A percentile compares a stretch with the other conserved stretches of the same genome.
These are phyloP conservation scores for Phoebastria nigripes DNA, from an alignment of 2,797 vertebrate species.

Conservation along the genomic window DNA sequence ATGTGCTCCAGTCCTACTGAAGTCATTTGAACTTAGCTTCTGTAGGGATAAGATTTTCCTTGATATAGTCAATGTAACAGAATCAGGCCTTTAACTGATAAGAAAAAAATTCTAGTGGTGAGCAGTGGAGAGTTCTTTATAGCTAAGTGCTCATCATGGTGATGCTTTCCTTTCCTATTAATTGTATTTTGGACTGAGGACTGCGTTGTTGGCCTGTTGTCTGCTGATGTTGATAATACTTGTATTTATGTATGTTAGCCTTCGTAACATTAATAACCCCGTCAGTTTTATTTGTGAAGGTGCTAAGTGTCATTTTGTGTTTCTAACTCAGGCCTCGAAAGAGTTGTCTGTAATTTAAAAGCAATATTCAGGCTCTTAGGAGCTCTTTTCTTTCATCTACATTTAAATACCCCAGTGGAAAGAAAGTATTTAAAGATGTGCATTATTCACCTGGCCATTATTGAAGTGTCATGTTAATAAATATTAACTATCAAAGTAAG, in stretches of 20 bases:
- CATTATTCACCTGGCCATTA: slow-evolving; percentile 9
- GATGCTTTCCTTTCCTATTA: background rate
- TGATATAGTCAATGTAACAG: background rate
- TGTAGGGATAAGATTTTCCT: background rate
- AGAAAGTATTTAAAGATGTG: background rate
- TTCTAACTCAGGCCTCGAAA: background rate
- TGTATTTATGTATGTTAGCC: background rate
- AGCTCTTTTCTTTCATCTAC: background rate
- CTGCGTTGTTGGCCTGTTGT: background rate
- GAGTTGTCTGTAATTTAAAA: slow-evolving; percentile 5
- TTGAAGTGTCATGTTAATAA: background rate
- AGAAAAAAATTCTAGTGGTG: background rate
- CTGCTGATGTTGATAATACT: background rate
- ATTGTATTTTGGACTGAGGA: background rate
- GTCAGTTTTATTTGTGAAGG: background rate
- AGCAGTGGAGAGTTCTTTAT: background rate
- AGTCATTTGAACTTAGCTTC: background rate
- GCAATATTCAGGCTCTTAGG: background rate
- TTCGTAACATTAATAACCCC: background rate
- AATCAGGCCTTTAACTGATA: background rate
- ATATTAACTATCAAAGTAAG: background rate
- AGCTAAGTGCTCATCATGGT: background rate
- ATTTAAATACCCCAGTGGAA: background rate
- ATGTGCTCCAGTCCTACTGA: background rate
- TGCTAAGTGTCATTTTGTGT: background rate